phyloP scores from a whole-genome alignment of 2,797 vertebrate species.

The Centroberyx gerrardi region DNA sequence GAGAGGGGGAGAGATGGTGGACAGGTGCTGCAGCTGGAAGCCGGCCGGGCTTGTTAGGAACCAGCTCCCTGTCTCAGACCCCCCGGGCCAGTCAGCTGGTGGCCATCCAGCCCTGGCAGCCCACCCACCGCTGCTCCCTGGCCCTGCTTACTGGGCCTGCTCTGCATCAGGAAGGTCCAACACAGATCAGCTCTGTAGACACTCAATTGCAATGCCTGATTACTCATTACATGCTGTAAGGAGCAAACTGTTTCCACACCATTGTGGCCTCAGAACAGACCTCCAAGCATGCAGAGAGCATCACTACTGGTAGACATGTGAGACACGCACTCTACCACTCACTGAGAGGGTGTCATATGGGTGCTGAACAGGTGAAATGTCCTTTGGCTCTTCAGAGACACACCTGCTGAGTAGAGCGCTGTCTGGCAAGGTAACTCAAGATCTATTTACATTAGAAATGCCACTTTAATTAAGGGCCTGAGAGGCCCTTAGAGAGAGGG shows the following conservation, averaged over 20 bases:
- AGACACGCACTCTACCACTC: slow-evolving; percentile 20
- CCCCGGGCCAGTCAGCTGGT: slow-evolving; percentile 43
- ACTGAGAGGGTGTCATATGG: slow-evolving; percentile 32
- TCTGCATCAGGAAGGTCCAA: slow-evolving; percentile 52
- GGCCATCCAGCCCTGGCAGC: slow-evolving; percentile 33
- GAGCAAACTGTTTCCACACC: slow-evolving; percentile 55
- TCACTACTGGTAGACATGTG: slow-evolving; percentile 12
- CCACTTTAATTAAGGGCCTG: slow-evolving; percentile 82
- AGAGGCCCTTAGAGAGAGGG: slow-evolving; percentile 59
- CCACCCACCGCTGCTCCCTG: slow-evolving; percentile 31
- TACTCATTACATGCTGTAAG: slow-evolving; percentile 52
- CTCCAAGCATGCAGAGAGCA: slow-evolving; percentile 24
- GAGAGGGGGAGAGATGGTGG: slow-evolving; percentile 32
- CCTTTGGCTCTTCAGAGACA: slow-evolving; percentile 64
- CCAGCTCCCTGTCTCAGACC: slow-evolving; percentile 29
- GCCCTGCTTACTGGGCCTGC: slow-evolving; percentile 34
- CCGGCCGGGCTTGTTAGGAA: slow-evolving; percentile 43
- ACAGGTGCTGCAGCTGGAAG: slow-evolving; percentile 74
- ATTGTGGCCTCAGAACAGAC: slow-evolving; percentile 32
- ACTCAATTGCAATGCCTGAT: slow-evolving; percentile 50
- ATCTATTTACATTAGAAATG: slow-evolving; percentile 84
- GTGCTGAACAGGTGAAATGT: slow-evolving; percentile 66
- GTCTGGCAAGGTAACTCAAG: slow-evolving; percentile 70
- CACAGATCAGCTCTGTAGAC: slow-evolving; percentile 28
- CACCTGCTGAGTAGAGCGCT: slow-evolving; percentile 66